Conservation (phyloP, 2,888 invertebrate genomes). For the Caenorhabditis afra region DNA sequence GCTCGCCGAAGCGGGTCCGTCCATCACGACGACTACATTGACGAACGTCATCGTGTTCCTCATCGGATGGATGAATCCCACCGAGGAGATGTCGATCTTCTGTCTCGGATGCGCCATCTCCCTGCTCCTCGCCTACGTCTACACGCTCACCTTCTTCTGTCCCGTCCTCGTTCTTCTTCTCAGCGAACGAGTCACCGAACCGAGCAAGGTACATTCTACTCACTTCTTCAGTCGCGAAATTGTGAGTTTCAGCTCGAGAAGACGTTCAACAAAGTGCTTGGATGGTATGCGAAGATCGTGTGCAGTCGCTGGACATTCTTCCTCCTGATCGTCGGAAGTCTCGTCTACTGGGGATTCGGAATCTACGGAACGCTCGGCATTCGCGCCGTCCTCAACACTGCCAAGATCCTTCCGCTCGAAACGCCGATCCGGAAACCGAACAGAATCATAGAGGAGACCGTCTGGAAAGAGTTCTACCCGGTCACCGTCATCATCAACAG, state of each 20-base stretch:
- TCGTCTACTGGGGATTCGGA: slow-evolving; percentile 67
- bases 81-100: slow-evolving; percentile 79
- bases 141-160: slow-evolving; percentile 75
- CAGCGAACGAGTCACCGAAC: slow-evolving; percentile 29
- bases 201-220: slow-evolving; percentile 25
- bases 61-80: slow-evolving; percentile 78
- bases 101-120: slow-evolving; percentile 78
- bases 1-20: slow-evolving; percentile 76
- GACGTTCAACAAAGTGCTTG: slow-evolving; percentile 41
- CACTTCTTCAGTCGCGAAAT: slow-evolving; percentile 1
- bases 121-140: slow-evolving; percentile 78
- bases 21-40: slow-evolving; percentile 80
- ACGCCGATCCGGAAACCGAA: slow-evolving; percentile 77
- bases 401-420: slow-evolving; percentile 77
- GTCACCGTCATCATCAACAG: slow-evolving; percentile 77
- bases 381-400: slow-evolving; percentile 72
- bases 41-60: slow-evolving; percentile 79
- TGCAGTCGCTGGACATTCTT: slow-evolving; percentile 34
- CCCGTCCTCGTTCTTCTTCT: slow-evolving; percentile 63
- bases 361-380: slow-evolving; percentile 72
- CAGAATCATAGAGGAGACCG: slow-evolving; percentile 73
- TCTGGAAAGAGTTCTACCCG: slow-evolving; percentile 80
- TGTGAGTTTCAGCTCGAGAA: slow-evolving; percentile 30
- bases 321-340: slow-evolving; percentile 40
- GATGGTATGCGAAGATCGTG: slow-evolving; percentile 49